Evolutionary conservation across 2,888 invertebrate species (phyloP).

Genomic region (Holacanthella duospinosa): DNA sequence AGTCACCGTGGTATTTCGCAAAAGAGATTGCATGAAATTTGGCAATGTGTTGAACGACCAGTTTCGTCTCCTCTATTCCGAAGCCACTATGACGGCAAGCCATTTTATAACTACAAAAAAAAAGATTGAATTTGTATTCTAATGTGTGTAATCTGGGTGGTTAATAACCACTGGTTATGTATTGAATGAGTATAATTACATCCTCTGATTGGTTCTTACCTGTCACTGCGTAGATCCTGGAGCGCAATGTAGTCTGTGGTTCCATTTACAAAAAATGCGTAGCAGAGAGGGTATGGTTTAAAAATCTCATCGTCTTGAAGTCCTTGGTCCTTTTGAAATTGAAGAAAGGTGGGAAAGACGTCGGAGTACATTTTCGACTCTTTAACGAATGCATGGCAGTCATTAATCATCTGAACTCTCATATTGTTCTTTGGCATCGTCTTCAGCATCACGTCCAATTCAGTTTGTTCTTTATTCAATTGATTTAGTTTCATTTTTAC

Average conservation of each 20-base stretch:
- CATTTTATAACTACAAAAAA: conserved; percentile 27
- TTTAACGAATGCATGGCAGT: conserved; percentile 26
- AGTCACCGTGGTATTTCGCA: conserved; percentile 29
- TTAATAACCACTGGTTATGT: not conserved
- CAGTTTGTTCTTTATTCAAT: conserved; percentile 8
- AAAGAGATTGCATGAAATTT: conserved; percentile 31
- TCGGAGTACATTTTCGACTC: conserved; percentile 21
- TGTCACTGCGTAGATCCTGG: conserved; percentile 22
- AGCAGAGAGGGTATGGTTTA: conserved; percentile 23
- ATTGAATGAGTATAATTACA: not conserved
- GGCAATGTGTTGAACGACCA: conserved; percentile 24
- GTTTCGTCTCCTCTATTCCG: conserved; percentile 21
- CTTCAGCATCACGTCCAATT: conserved; percentile 26
- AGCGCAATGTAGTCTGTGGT: conserved; percentile 24
- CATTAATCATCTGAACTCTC: conserved; percentile 27
- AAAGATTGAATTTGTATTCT: not conserved
- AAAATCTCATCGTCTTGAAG: conserved; percentile 15
- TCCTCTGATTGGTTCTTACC: conserved; percentile 13
- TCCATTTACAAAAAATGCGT: conserved; percentile 17
- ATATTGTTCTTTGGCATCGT: conserved; percentile 23
- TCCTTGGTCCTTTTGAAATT: conserved; percentile 20
- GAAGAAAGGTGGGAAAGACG: conserved; percentile 15
- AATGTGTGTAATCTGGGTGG: not conserved
- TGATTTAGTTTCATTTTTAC: conserved; percentile 18
- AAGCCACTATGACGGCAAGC: conserved; percentile 26